Percentiles rank a stretch among this genome's conserved stretches.
Evolutionary conservation across 2,797 vertebrate genomes (phyloP).

Genomic region (Neosilurus hyrtlii): DNA sequence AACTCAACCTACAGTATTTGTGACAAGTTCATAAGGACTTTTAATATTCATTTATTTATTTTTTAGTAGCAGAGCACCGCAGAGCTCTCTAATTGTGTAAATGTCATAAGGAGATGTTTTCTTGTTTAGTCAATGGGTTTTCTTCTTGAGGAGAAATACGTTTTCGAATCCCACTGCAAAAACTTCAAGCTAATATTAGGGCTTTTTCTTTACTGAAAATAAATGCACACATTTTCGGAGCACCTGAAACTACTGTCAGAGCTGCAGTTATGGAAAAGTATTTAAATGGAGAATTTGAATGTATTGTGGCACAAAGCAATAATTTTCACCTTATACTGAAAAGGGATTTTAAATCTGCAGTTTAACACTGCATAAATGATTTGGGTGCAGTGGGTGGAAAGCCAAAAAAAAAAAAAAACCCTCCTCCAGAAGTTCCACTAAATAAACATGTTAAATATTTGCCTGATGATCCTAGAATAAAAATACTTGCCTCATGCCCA

Average conservation of each 20-base stretch:
- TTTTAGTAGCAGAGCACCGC: too few relatives aligned
- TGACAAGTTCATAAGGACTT: too few relatives aligned
- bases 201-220: too few relatives aligned
- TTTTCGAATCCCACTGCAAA: too few relatives aligned
- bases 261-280: not conserved
- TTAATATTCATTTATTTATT: too few relatives aligned
- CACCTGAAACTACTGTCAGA: not conserved
- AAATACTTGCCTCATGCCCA: not conserved
- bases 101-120: too few relatives aligned
- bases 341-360: not conserved
- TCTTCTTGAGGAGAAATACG: too few relatives aligned
- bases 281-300: not conserved
- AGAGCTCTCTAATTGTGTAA: too few relatives aligned
- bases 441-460: not conserved
- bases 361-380: not conserved
- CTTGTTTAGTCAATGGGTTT: too few relatives aligned
- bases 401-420: not conserved
- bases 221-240: too few relatives aligned
- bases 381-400: not conserved
- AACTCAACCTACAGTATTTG: too few relatives aligned
- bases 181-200: too few relatives aligned
- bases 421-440: not conserved
- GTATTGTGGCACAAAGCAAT: not conserved
- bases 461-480: not conserved
- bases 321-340: not conserved